Conservation (phyloP, 1,140 invertebrate species). For the Pseudachorutes palmiensis region DNA sequence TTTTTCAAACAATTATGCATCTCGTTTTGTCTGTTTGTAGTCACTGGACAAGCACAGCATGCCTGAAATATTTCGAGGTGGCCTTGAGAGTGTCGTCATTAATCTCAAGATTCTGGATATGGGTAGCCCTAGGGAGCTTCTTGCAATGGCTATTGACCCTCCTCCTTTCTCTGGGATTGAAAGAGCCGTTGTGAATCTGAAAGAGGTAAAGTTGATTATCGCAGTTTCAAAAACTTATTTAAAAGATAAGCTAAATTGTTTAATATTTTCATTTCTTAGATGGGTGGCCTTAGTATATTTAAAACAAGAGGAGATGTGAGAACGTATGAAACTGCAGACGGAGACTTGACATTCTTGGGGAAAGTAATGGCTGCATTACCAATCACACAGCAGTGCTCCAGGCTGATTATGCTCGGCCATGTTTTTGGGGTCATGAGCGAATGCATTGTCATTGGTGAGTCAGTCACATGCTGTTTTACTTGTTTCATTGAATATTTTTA, state of each 20-base stretch:
- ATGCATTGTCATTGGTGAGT: constrained; percentile 72
- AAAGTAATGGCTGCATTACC: constrained; percentile 71
- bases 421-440: constrained; percentile 78
- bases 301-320: constrained; percentile 41
- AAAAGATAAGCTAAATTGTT: not conserved
- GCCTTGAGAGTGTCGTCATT: constrained; percentile 70
- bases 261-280: constrained; percentile 1
- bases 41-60: constrained; percentile 48
- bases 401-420: constrained; percentile 79
- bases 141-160: constrained; percentile 76
- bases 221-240: constrained; percentile 1
- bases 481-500: not conserved
- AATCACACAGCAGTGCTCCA: constrained; percentile 68
- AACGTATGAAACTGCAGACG: constrained; percentile 57
- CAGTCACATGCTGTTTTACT: not conserved
- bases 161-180: constrained; percentile 75
- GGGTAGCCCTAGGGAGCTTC: constrained; percentile 68
- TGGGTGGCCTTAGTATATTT: constrained; percentile 26
- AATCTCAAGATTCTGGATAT: constrained; percentile 73
- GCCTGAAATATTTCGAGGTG: constrained; percentile 72
- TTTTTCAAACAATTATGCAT: not conserved
- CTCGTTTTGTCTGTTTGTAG: constrained; percentile 39
- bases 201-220: constrained; percentile 57
- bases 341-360: constrained; percentile 83
- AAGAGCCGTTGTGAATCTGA: constrained; percentile 68